phyloP scores from a whole-genome alignment of 2,113 vertebrate species.

The Halcyon senegalensis region DNA sequence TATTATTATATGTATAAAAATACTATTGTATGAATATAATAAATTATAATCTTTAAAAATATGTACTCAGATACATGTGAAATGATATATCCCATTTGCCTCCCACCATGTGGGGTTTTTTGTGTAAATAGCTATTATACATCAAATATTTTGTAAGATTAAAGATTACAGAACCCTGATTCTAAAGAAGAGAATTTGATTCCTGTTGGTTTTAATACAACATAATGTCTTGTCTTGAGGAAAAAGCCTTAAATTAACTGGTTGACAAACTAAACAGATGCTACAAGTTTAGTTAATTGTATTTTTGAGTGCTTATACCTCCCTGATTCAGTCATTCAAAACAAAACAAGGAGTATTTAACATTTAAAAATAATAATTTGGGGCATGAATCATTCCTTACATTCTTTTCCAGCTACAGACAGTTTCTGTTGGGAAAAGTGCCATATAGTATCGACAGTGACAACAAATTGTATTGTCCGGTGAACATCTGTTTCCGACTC shows the following conservation, averaged over 20 bases:
- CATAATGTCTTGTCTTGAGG: background rate
- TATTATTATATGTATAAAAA: background rate
- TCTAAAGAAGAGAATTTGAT: background rate
- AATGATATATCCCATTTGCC: background rate
- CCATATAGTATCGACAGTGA: constrained; percentile 78
- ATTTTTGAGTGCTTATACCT: constrained; percentile 1
- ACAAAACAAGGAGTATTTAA: constrained; percentile 8
- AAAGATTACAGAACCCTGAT: background rate
- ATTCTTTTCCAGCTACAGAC: constrained; percentile 78
- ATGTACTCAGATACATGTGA: background rate
- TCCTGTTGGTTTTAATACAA: background rate
- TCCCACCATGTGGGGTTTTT: background rate
- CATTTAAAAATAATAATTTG: constrained; percentile 37
- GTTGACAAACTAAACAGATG: background rate
- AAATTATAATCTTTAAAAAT: background rate
- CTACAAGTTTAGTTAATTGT: background rate
- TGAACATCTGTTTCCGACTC: constrained; percentile 89
- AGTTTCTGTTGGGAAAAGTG: constrained; percentile 79
- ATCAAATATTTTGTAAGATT: background rate
- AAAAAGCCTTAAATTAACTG: background rate
- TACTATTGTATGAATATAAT: background rate
- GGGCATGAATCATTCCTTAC: constrained; percentile 78
- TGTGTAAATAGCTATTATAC: background rate
- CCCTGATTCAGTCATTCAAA: constrained; percentile 27
- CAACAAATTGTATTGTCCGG: constrained; percentile 80